These are phyloP conservation scores for Dreissena polymorpha DNA, from an alignment of 1,140 invertebrate species.

Conservation along the genomic window DNA sequence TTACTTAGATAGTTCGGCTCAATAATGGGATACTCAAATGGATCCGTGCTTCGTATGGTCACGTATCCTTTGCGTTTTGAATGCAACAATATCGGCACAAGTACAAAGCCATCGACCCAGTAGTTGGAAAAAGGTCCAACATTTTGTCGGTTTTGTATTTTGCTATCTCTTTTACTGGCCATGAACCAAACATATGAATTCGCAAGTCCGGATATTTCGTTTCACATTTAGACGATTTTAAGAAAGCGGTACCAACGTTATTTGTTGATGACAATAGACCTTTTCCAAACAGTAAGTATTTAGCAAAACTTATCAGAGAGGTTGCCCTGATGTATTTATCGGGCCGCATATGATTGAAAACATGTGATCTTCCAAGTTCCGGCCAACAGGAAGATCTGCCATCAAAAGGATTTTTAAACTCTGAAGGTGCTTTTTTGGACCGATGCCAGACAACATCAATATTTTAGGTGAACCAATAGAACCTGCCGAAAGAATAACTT, in stretches of 20 bases:
- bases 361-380: constrained; percentile 90
- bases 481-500: constrained; percentile 33
- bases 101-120: not conserved
- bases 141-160: not conserved
- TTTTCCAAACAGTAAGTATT: not conserved
- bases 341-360: constrained; percentile 53
- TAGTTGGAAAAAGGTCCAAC: not conserved
- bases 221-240: not conserved
- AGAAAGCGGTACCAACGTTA: not conserved
- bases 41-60: not conserved
- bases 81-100: not conserved
- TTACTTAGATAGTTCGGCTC: no score
- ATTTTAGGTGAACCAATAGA: constrained; percentile 66
- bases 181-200: not conserved
- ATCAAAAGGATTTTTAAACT: constrained; percentile 63
- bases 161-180: not conserved
- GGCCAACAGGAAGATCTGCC: constrained; percentile 88
- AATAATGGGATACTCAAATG: not conserved
- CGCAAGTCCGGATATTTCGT: not conserved
- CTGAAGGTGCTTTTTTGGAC: constrained; percentile 79
- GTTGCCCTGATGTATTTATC: constrained; percentile 19
- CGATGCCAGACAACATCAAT: constrained; percentile 83
- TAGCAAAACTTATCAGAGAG: not conserved
- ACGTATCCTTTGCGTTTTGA: not conserved
- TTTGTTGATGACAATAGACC: not conserved